phyloP scores from a whole-genome alignment of 2,888 invertebrate genomes.

The Nemapogon koenigi region DNA sequence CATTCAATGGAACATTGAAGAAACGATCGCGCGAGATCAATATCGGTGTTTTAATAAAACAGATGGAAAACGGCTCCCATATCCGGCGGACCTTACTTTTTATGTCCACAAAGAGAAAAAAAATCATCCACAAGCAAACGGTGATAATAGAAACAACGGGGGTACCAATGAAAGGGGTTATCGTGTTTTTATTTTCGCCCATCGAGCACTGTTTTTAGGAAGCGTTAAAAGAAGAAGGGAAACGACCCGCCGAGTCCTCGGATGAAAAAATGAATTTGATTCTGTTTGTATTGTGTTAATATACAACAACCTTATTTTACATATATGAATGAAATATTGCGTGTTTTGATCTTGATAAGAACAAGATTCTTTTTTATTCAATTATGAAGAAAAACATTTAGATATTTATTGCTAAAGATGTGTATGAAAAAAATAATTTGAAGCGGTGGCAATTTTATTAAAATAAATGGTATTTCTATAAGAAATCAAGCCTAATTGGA shows the following conservation, averaged over 20 bases:
- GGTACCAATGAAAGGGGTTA: conserved; percentile 50
- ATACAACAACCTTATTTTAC: no score
- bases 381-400: no score
- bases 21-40: conserved; percentile 42
- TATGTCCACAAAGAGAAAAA: conserved; percentile 22
- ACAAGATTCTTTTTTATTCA: no score
- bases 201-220: conserved; percentile 25
- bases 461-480: conserved; percentile 16
- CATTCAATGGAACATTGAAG: conserved; percentile 18
- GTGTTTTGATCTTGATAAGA: no score
- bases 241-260: conserved; percentile 22
- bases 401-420: no score
- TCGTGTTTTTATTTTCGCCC: conserved; percentile 49
- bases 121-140: conserved; percentile 43
- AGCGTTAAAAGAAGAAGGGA: conserved; percentile 40
- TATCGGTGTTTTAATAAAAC: conserved; percentile 61
- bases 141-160: conserved; percentile 59
- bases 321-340: no score
- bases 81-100: conserved; percentile 45
- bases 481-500: conserved; percentile 34
- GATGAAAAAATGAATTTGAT: no score
- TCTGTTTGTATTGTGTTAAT: no score
- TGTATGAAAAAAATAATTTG: no score
- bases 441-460: no score
- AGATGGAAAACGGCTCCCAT: conserved; percentile 49